phyloP scores from a whole-genome alignment of 2,797 vertebrate species.

The Danio kyathit region DNA sequence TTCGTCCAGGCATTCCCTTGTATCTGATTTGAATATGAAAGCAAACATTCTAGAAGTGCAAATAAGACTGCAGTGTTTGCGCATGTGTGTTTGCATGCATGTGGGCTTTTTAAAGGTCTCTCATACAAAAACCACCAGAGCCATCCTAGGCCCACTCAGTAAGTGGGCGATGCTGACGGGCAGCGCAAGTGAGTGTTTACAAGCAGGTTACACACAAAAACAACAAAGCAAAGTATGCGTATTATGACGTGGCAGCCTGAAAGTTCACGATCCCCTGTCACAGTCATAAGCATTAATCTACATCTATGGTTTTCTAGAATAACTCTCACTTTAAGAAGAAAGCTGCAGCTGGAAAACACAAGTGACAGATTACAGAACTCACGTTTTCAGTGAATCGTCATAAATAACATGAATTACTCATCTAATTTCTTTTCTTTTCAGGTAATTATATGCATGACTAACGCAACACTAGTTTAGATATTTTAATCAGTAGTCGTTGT shows the following conservation, averaged over 20 bases:
- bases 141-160: constrained; percentile 29
- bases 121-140: not conserved
- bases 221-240: not conserved
- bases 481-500: not conserved
- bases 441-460: not conserved
- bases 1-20: constrained; percentile 1
- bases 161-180: constrained; percentile 27
- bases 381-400: not conserved
- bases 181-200: constrained; percentile 37
- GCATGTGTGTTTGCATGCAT: constrained; percentile 21
- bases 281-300: not conserved
- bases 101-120: constrained; percentile 44
- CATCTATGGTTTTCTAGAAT: not conserved
- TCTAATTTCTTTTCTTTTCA: not conserved
- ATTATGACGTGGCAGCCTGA: constrained; percentile 1
- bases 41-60: constrained; percentile 25
- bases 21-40: constrained; percentile 37
- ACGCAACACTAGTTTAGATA: not conserved
- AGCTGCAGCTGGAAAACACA: constrained; percentile 19
- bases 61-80: constrained; percentile 1
- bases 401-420: constrained; percentile 6
- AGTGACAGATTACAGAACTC: not conserved
- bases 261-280: not conserved
- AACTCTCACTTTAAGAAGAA: not conserved
- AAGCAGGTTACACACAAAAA: not conserved